Conservation (phyloP, 2,113 vertebrate genomes). For the Cololabis saira region DNA sequence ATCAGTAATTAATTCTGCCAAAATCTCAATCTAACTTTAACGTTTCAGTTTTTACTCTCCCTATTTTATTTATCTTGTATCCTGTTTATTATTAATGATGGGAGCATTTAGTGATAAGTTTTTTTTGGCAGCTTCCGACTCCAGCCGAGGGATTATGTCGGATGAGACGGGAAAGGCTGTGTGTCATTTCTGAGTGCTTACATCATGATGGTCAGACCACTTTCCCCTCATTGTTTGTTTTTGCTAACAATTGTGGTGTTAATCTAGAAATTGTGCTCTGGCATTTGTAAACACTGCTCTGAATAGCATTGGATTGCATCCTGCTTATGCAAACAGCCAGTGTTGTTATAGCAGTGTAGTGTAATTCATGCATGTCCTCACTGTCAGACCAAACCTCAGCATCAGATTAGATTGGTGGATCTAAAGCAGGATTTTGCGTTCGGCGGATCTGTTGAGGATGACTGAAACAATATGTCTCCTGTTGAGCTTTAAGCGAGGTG, state of each 20-base stretch:
- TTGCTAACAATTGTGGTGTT: conserved; percentile 57
- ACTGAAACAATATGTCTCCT: conserved; percentile 55
- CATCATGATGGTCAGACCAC: conserved; percentile 16
- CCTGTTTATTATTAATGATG: conserved; percentile 54
- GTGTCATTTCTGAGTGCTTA: conserved; percentile 55
- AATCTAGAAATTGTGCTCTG: conserved; percentile 54
- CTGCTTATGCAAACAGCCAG: conserved; percentile 44
- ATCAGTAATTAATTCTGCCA: conserved; percentile 28
- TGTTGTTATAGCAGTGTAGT: conserved; percentile 34
- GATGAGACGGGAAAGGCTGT: conserved; percentile 51
- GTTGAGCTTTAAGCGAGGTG: conserved; percentile 50
- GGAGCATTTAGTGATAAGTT: conserved; percentile 36
- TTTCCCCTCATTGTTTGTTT: conserved; percentile 63
- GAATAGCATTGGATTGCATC: conserved; percentile 28
- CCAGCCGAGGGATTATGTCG: conserved; percentile 41
- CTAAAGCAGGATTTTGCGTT: conserved; percentile 46
- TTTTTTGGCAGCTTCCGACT: conserved; percentile 23
- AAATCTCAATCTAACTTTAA: conserved; percentile 37
- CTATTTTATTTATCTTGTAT: conserved; percentile 42
- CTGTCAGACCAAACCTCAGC: conserved; percentile 38
- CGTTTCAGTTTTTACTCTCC: conserved; percentile 12
- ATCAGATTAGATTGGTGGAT: conserved; percentile 42
- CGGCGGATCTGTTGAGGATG: conserved; percentile 53
- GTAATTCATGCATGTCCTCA: conserved; percentile 45
- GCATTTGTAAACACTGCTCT: conserved; percentile 45